Conservation (phyloP, 2,113 vertebrate genomes). For the Chaetops frenatus region DNA sequence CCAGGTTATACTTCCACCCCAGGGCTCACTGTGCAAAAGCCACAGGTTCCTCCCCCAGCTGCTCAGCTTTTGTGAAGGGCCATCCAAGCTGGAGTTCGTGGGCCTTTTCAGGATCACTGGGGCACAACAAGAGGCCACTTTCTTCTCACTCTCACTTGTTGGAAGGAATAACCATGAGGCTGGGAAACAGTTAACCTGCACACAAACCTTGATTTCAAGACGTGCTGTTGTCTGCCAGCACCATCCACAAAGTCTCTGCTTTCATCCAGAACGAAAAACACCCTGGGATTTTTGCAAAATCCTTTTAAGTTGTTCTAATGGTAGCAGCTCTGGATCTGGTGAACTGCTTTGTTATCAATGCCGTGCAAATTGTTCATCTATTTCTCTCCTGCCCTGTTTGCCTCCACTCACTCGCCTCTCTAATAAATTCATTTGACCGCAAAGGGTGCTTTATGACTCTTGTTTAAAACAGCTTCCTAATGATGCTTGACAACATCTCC, state of each 20-base stretch:
- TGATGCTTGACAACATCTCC: slow-evolving; percentile 63
- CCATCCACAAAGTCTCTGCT: background rate
- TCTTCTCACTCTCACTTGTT: background rate
- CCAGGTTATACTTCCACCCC: background rate
- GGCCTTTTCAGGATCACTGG: background rate
- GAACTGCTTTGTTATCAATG: slow-evolving; percentile 54
- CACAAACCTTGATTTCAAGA: background rate
- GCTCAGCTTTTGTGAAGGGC: background rate
- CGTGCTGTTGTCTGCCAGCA: background rate
- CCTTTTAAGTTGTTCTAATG: slow-evolving; percentile 56
- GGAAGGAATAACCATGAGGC: background rate
- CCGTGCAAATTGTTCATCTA: slow-evolving; percentile 33
- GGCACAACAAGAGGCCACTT: background rate
- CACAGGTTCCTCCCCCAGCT: background rate
- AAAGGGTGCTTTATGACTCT: slow-evolving; percentile 59
- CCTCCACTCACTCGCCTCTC: slow-evolving; percentile 29
- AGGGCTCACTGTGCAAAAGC: background rate
- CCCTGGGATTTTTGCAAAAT: slow-evolving; percentile 43
- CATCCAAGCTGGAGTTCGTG: background rate
- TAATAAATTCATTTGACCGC: slow-evolving; percentile 57
- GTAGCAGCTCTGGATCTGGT: slow-evolving; percentile 30
- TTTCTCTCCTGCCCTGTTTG: slow-evolving; percentile 34
- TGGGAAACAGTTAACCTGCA: slow-evolving; percentile 32
- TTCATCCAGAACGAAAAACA: slow-evolving; percentile 41
- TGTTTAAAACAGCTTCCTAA: slow-evolving; percentile 62